These are phyloP conservation scores for Netelia melanura DNA, from an alignment of 2,888 invertebrate species.

Conservation along the genomic window DNA sequence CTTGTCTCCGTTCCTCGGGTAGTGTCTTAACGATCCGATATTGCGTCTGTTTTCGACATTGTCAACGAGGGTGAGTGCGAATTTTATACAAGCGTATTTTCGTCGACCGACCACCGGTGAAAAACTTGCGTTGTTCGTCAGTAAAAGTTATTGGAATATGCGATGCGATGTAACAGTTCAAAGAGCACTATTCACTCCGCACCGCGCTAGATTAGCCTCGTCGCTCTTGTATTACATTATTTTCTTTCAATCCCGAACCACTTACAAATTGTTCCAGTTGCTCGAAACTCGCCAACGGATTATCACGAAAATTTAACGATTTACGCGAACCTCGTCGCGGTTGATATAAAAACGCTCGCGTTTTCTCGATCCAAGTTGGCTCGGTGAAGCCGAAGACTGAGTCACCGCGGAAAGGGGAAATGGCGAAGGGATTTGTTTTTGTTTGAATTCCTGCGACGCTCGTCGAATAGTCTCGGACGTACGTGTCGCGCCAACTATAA, in stretches of 20 bases:
- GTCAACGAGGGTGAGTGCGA: conserved; percentile 2
- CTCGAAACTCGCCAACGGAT: no score
- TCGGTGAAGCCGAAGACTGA: background rate
- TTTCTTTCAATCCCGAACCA: background rate
- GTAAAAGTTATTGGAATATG: conserved; percentile 32
- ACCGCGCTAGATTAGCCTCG: conserved; percentile 28
- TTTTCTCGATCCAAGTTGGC: conserved; percentile 4
- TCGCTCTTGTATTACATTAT: conserved; percentile 7
- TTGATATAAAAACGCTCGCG: no score
- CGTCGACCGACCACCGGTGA: background rate
- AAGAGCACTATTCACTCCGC: conserved; percentile 38
- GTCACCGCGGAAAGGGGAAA: conserved; percentile 9
- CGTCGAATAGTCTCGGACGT: conserved; percentile 8
- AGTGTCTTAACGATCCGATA: conserved; percentile 10
- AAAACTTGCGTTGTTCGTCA: conserved; percentile 8
- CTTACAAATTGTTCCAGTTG: background rate
- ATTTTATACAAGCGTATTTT: conserved; percentile 2
- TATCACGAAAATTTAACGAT: no score
- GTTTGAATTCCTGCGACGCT: conserved; percentile 19
- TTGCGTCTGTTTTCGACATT: conserved; percentile 23
- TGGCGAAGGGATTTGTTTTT: conserved; percentile 15
- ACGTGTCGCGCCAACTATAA: conserved; percentile 11
- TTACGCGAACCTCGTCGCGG: no score
- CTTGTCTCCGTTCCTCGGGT: conserved; percentile 31
- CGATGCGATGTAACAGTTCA: conserved; percentile 35